Evolutionary conservation across 2,888 invertebrate species (phyloP).

Genomic region (Gerris lacustris): DNA sequence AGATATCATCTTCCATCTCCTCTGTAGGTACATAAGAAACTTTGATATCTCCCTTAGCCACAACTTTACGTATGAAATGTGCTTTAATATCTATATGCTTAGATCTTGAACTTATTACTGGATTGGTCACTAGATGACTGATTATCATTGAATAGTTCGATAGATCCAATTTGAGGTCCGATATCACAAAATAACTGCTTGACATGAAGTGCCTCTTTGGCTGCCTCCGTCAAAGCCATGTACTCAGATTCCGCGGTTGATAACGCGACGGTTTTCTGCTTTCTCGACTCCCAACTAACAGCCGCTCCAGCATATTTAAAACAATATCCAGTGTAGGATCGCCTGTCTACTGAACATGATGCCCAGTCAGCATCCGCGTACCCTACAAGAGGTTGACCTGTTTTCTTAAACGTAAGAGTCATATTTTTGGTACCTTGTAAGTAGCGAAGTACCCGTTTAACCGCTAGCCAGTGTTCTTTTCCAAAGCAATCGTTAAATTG

Average conservation of each 20-base stretch:
- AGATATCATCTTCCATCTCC: neutral
- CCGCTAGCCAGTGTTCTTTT: neutral
- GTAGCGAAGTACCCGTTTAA: neutral
- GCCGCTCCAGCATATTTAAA: neutral
- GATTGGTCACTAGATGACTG: neutral
- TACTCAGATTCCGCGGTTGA: constrained; percentile 13
- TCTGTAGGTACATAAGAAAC: neutral
- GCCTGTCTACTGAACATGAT: neutral
- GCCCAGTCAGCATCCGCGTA: neutral
- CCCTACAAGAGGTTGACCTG: neutral
- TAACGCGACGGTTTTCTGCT: constrained; percentile 8
- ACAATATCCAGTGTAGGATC: constrained; percentile 2
- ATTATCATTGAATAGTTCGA: constrained; percentile 6
- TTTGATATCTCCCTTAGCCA: neutral
- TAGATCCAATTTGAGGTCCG: neutral
- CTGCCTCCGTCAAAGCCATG: constrained; percentile 4
- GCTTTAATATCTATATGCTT: neutral
- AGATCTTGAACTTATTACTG: neutral
- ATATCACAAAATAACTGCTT: neutral
- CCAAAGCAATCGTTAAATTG: neutral
- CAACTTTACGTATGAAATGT: neutral
- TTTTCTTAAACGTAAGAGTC: neutral
- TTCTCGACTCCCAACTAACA: constrained; percentile 10
- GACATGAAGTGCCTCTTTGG: neutral
- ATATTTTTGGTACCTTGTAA: neutral